Evolutionary conservation across 2,888 invertebrate species (phyloP), one percentile per base, ranked within the genome.

Genomic region (Leuctra nigra): DNA sequence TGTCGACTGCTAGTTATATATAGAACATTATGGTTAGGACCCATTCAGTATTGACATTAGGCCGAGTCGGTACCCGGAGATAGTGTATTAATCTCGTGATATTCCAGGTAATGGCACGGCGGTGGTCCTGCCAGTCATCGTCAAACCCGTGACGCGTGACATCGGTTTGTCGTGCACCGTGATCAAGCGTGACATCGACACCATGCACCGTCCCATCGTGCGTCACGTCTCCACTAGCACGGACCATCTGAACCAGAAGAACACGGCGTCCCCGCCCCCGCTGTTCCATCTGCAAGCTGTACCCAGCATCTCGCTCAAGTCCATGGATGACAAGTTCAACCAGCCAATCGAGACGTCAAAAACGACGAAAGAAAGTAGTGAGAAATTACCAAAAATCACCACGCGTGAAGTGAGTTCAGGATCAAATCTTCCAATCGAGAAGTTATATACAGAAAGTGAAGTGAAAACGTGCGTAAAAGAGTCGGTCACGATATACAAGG

Each of bases 151-250:
- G 46, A 77, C 73, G 13, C 76, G 84, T 62, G 84, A 84, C 66
- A 79, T 83, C 59, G 84, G 81, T 50, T 80, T 84, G 1, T 85
- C 83, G 71, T 81, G 79, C 63, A 72, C 75, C 2, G 77, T 79
- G 24, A 70, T 82, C 58, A 80, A 80, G 1, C 72, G 85, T 58
- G 84, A 84, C 66, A 74, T 85, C 53, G 84, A 22, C 13, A 44
- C 44, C 9, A 44, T 44, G 23, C 44, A 44, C 44, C 18, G 22
- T n/a, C 44, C 44, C 4, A 44, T 44, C 18, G 44, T 44, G 22
- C 44, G 44, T 1, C 20, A 20, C 22, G 44, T 20, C 22, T 4
- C 9, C 23, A 44, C 44, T 2, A 23, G 44, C 23, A 44, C 44
- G 7, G 44, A 44, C 23, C 22, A 44, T 23, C 20, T 44, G 44